Evolutionary conservation across 1,140 invertebrate genomes (phyloP).

Genomic region (Drosophila albomicans): DNA sequence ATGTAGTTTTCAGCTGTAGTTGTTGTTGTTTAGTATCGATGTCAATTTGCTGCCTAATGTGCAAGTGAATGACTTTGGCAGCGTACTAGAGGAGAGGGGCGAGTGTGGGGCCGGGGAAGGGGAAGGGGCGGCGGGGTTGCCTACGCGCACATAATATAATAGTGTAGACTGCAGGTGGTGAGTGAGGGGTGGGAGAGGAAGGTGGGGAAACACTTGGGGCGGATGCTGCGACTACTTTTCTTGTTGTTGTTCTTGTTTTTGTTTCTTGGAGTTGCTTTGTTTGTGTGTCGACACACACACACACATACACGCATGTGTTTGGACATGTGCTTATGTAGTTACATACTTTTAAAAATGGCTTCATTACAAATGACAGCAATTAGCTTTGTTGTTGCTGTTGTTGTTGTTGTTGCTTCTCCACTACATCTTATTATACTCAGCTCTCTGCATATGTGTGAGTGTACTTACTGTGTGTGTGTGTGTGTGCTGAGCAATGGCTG

Average conservation of each 20-base stretch:
- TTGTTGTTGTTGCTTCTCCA: constrained; percentile 21
- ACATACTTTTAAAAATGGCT: constrained; percentile 56
- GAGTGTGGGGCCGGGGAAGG: too few relatives aligned
- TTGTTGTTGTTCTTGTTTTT: constrained; percentile 1
- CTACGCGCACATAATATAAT: constrained; percentile 13
- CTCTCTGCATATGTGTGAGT: not conserved
- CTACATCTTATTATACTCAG: constrained; percentile 24
- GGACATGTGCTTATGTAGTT: constrained; percentile 3
- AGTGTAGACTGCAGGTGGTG: constrained; percentile 4
- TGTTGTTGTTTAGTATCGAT: constrained; percentile 65
- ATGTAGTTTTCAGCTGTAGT: constrained; percentile 22
- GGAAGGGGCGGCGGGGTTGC: not conserved
- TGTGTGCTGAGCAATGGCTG: constrained; percentile 2
- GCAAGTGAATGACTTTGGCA: constrained; percentile 69
- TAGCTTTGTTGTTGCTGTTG: constrained; percentile 33
- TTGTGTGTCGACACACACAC: not conserved
- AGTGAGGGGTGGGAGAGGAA: not conserved
- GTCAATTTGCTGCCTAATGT: constrained; percentile 83
- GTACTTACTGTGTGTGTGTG: not conserved
- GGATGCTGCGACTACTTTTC: not conserved
- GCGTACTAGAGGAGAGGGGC: not conserved
- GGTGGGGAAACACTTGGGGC: constrained; percentile 10
- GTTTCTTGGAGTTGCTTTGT: constrained; percentile 22
- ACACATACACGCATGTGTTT: not conserved
- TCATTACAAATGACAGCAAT: constrained; percentile 53